These are phyloP conservation scores for Adela reaumurella DNA, from an alignment of 2,888 invertebrate species.

Conservation along the genomic window DNA sequence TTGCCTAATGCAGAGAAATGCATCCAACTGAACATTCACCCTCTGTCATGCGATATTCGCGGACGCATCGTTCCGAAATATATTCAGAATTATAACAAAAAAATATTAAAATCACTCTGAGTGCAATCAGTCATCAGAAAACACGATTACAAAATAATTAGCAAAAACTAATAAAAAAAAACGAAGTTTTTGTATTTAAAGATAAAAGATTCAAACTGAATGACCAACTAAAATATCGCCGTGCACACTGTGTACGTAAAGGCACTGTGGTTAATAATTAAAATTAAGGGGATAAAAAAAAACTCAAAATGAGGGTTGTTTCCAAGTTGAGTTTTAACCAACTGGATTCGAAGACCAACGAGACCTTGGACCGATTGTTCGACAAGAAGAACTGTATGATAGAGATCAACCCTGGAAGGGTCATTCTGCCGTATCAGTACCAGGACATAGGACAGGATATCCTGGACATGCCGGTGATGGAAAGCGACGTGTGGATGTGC, in stretches of 20 bases:
- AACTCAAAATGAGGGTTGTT: slow-evolving; percentile 31
- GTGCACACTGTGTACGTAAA: background rate
- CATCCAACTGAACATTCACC: background rate
- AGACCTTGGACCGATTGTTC: slow-evolving; percentile 64
- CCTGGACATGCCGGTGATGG: slow-evolving; percentile 64
- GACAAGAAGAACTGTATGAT: slow-evolving; percentile 66
- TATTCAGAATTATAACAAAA: background rate
- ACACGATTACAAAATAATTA: too few species aligned
- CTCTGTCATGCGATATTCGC: background rate
- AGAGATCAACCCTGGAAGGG: slow-evolving; percentile 68
- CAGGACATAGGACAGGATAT: slow-evolving; percentile 66
- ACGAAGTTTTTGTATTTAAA: background rate
- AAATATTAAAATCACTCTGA: background rate
- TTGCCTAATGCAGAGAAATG: background rate
- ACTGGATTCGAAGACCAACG: slow-evolving; percentile 55
- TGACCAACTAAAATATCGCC: background rate
- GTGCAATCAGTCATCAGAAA: too few species aligned
- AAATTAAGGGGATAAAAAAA: background rate
- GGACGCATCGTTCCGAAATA: background rate
- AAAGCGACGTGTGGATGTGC: slow-evolving; percentile 80
- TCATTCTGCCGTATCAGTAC: slow-evolving; percentile 67
- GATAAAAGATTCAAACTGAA: background rate
- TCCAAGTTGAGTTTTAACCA: slow-evolving; percentile 52
- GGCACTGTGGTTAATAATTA: background rate
- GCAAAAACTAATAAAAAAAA: too few species aligned